Conservation (phyloP, 2,113 vertebrate species). For the Ciconia maguari region DNA sequence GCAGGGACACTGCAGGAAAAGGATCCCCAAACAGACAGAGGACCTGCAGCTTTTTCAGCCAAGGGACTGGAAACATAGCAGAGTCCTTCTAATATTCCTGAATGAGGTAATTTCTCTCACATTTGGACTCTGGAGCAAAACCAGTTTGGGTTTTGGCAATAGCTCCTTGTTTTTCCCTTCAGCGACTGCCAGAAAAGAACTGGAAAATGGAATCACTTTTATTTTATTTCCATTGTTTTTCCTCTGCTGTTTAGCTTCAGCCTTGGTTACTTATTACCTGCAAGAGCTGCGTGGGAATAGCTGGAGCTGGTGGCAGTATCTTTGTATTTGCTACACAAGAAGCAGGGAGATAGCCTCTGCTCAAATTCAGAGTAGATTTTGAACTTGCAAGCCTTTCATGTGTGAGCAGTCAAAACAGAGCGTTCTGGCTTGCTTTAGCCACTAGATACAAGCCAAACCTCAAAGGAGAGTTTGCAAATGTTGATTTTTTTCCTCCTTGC, state of each 20-base stretch:
- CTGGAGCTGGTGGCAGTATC: background rate
- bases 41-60: background rate
- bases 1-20: background rate
- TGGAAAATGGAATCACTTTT: background rate
- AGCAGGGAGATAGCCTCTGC: background rate
- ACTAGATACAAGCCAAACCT: background rate
- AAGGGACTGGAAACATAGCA: background rate
- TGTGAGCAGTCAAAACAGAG: background rate
- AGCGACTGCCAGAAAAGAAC: constrained; percentile 2
- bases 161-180: constrained; percentile 30
- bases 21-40: background rate
- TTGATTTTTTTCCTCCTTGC: background rate
- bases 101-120: background rate
- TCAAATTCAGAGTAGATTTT: background rate
- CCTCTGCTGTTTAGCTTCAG: background rate
- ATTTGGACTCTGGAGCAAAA: background rate
- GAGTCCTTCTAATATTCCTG: background rate
- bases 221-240: constrained; percentile 13
- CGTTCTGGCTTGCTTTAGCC: background rate
- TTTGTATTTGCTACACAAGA: background rate
- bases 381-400: background rate
- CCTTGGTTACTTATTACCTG: background rate
- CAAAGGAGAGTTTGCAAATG: background rate
- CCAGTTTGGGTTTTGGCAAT: constrained; percentile 34
- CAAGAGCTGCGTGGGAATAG: background rate